Evolutionary conservation across 2,797 vertebrate species (phyloP), one percentile per base, ranked within the genome.

Genomic region (Sebastes wilsoni): DNA sequence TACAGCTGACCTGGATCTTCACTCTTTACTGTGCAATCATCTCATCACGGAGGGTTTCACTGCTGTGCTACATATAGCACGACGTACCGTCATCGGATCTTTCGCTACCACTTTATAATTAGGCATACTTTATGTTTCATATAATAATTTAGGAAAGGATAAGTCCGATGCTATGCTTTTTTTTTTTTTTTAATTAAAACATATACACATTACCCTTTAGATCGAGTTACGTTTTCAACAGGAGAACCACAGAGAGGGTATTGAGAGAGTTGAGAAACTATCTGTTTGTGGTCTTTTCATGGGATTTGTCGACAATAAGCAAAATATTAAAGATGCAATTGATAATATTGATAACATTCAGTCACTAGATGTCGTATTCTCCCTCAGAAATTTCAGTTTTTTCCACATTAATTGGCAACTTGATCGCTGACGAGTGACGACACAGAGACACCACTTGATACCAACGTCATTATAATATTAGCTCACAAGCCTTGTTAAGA

Each of bases 1-100:
- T 32, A 83, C 85, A 82, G 79, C 81, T 49, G 61, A 78, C 42
- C 86, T 20, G 73, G 70, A 49, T 36, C 73, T 28, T 23, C 60
- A 18, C 77, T 32, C 36, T 52, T 27, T 18, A 66, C 18, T 52
- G 49, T 52, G 20, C 62, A 52, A 36, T 36, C 69, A 62, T 69
- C 67, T 61, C 79, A 54, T 46, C 70, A 32, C 13, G 70, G 6
- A n/a, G 4, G 32, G 8, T 72, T 59, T 20, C 65, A 20, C 32
- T 52, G 56, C 82, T 46, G 28, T 27, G 23, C 32, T 4, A 25
- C 38, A 38, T 25, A 23, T 16, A 14, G 9, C 3, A 5, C 7
- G 38, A 23, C 18, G 16, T 23, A 4, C 27, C 5, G 25, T 61
- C 54, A 46, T 4, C 46, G 5, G 1, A 52, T 67, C 8, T 23